phyloP scores from a whole-genome alignment of 2,797 vertebrate genomes.

The Thripadectes ignobilis region DNA sequence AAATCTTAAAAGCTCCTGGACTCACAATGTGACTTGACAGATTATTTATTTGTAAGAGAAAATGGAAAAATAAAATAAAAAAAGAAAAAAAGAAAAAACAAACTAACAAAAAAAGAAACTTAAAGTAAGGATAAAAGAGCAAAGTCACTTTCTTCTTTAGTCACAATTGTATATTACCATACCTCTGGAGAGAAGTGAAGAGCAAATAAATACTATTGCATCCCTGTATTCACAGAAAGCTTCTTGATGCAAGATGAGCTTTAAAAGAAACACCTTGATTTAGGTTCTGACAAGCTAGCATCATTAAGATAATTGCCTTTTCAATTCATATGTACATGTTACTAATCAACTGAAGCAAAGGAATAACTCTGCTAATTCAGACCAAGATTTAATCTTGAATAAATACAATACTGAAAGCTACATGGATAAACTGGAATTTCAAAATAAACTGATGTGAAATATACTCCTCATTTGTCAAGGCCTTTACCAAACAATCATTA shows the following conservation, averaged over 20 bases:
- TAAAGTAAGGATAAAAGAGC: background rate
- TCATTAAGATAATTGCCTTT: conserved; percentile 65
- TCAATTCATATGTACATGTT: conserved; percentile 59
- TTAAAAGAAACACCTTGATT: conserved; percentile 69
- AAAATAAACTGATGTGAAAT: conserved; percentile 36
- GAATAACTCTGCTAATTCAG: conserved; percentile 60
- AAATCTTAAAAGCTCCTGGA: background rate
- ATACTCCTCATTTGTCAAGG: conserved; percentile 11
- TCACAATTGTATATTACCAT: background rate
- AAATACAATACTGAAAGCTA: conserved; percentile 56
- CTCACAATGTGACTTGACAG: background rate
- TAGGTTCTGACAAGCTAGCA: conserved; percentile 51
- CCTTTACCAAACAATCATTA: background rate
- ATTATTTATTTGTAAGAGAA: background rate
- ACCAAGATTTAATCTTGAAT: conserved; percentile 55
- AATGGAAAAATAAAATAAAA: background rate
- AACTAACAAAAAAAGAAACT: background rate
- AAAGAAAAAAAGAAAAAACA: background rate
- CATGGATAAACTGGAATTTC: conserved; percentile 17
- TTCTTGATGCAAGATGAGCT: conserved; percentile 35
- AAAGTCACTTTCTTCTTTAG: background rate
- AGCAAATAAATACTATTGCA: conserved; percentile 32
- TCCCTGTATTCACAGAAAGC: background rate
- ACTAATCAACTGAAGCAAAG: conserved; percentile 62
- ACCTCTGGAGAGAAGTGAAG: background rate